Conservation (phyloP, 2,113 vertebrate species). For the Corvus cornix region DNA sequence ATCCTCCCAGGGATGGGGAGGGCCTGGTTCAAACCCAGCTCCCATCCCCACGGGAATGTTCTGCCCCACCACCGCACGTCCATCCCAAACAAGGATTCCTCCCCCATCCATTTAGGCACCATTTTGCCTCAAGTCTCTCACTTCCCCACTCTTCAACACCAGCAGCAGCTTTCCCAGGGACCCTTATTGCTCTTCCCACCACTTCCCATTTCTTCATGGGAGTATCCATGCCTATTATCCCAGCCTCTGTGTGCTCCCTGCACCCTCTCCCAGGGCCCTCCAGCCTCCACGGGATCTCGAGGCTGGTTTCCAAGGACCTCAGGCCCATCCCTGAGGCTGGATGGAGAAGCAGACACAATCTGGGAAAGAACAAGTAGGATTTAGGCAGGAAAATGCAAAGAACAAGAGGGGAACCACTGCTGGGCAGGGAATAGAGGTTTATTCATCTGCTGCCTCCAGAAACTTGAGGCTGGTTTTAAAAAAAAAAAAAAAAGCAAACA, state of each 20-base stretch:
- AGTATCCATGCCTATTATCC: rapidly evolving
- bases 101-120: neutral
- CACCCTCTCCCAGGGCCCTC: neutral
- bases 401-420: conserved; percentile 30
- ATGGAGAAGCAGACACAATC: neutral
- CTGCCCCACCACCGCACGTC: neutral
- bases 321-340: neutral
- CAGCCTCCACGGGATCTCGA: rapidly evolving
- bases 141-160: neutral
- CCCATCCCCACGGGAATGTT: neutral
- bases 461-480: neutral
- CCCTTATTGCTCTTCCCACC: neutral
- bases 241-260: neutral
- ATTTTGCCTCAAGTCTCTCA: neutral
- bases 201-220: neutral
- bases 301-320: neutral
- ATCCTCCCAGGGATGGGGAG: neutral
- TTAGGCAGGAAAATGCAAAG: neutral
- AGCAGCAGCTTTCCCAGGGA: neutral
- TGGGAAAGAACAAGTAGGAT: neutral
- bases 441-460: neutral
- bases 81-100: neutral
- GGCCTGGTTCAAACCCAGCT: neutral
- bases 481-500: neutral
- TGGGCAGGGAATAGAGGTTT: conserved; percentile 44